These are phyloP conservation scores for Sesamia nonagrioides DNA, from an alignment of 1,140 invertebrate species.

Conservation along the genomic window DNA sequence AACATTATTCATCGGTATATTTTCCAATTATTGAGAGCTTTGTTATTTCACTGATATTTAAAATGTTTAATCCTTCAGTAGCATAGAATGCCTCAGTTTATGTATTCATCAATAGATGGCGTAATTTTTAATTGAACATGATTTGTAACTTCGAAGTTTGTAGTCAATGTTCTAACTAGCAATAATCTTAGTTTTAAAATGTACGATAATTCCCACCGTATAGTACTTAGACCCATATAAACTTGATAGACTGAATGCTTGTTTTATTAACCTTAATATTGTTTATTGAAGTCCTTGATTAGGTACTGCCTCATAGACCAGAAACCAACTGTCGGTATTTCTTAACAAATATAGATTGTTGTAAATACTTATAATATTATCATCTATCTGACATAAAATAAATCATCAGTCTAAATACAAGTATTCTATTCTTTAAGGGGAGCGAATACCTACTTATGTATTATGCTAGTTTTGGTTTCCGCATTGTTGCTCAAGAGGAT, in stretches of 20 bases:
- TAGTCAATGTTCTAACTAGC: slow-evolving; percentile 57
- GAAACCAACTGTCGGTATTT: neutral
- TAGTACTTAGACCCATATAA: slow-evolving; percentile 30
- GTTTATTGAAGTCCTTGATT: neutral
- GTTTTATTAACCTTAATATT: neutral
- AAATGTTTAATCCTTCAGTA: neutral
- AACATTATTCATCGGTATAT: neutral
- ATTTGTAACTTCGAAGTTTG: neutral
- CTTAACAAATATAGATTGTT: too few relatives aligned
- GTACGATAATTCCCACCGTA: slow-evolving; percentile 3
- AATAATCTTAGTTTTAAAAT: slow-evolving; percentile 55
- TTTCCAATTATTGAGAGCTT: neutral
- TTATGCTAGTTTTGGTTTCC: too few relatives aligned
- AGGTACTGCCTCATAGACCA: neutral
- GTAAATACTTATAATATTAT: too few relatives aligned
- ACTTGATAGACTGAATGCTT: slow-evolving; percentile 39
- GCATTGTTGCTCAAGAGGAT: too few relatives aligned
- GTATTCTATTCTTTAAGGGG: too few relatives aligned
- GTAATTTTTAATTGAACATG: slow-evolving; percentile 13
- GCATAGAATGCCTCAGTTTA: neutral
- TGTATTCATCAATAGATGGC: slow-evolving; percentile 28
- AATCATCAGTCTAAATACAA: too few relatives aligned
- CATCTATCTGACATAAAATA: too few relatives aligned
- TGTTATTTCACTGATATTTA: neutral
- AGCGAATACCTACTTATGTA: too few relatives aligned